A percentile compares a stretch with the other conserved stretches of the same genome.
These are phyloP conservation scores for Listrodromus nycthemerus DNA, from an alignment of 2,888 invertebrate species.

Conservation along the genomic window DNA sequence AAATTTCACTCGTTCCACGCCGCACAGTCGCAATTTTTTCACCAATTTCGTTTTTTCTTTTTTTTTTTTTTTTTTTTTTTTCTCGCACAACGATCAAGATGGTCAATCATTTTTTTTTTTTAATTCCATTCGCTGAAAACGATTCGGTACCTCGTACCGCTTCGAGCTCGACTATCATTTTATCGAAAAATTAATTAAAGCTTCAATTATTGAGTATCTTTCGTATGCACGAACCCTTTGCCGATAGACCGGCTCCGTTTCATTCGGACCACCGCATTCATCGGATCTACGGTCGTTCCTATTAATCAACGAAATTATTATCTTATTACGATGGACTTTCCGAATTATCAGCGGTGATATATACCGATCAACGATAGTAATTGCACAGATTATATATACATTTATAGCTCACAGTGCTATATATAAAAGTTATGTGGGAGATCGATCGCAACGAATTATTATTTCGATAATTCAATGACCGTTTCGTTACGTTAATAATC, in stretches of 20 bases:
- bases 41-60: not conserved
- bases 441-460: not conserved
- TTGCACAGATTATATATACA: not conserved
- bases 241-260: too few relatives aligned
- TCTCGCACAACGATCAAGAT: not conserved
- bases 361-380: not conserved
- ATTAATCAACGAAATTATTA: conserved; percentile 4
- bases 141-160: not conserved
- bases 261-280: not conserved
- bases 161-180: too few relatives aligned
- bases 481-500: conserved; percentile 19
- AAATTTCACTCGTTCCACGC: not conserved
- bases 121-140: not conserved
- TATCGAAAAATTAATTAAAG: too few relatives aligned
- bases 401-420: not conserved
- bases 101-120: too few relatives aligned
- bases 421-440: not conserved
- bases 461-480: conserved; percentile 35
- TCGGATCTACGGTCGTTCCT: not conserved
- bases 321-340: not conserved
- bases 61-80: not conserved
- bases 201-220: too few relatives aligned
- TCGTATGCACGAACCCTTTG: too few relatives aligned
- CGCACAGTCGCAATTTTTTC: not conserved
- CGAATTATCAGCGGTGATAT: conserved; percentile 1